A percentile compares a stretch with the other conserved stretches of the same genome.
Conservation (phyloP, 2,888 invertebrate species). For the Leucoma salicis region DNA sequence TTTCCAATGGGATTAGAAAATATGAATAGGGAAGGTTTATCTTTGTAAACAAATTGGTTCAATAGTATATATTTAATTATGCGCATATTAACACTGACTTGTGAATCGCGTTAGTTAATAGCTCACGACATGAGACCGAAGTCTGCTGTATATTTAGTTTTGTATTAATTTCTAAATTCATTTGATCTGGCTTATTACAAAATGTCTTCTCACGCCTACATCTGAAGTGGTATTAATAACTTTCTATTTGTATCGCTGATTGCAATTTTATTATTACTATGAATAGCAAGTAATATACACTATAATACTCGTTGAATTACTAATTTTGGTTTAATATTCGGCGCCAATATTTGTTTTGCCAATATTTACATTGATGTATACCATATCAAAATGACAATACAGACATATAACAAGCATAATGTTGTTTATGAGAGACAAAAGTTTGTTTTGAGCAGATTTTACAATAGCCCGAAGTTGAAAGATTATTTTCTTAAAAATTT, state of each 20-base stretch:
- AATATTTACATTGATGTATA: too few species aligned
- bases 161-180: conserved; percentile 46
- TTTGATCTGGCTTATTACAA: conserved; percentile 53
- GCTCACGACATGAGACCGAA: conserved; percentile 33
- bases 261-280: too few species aligned
- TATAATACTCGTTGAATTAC: too few species aligned
- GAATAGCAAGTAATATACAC: too few species aligned
- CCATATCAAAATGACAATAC: too few species aligned
- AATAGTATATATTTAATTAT: conserved; percentile 50
- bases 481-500: too few species aligned
- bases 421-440: too few species aligned
- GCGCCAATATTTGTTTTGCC: too few species aligned
- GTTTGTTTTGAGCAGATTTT: too few species aligned
- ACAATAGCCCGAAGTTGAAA: too few species aligned
- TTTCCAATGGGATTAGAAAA: conserved; percentile 24
- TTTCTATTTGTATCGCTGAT: conserved; percentile 39
- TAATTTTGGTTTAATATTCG: too few species aligned
- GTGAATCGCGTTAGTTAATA: conserved; percentile 47
- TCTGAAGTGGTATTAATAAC: conserved; percentile 44
- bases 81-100: conserved; percentile 51
- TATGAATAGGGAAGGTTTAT: conserved; percentile 40
- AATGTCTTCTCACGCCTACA: conserved; percentile 38
- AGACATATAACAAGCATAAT: too few species aligned
- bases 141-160: conserved; percentile 43
- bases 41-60: conserved; percentile 56